Evolutionary conservation across 2,797 vertebrate genomes (phyloP).

Genomic region (Helicolenus hilgendorfi): DNA sequence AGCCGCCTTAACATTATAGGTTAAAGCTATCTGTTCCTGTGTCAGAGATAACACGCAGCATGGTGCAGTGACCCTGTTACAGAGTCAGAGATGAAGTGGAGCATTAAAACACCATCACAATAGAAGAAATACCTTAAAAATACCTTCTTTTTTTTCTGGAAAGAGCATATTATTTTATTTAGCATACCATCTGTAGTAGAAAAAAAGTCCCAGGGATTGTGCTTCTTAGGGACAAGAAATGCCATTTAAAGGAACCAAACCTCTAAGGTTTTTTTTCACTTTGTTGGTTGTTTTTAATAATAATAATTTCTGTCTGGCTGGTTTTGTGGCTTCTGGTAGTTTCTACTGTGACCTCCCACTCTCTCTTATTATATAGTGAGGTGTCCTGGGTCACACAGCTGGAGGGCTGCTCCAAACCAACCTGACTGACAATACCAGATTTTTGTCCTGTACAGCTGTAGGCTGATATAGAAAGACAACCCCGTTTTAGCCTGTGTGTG

Average conservation of each 20-base stretch:
- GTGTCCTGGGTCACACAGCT: neutral
- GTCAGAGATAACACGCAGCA: neutral
- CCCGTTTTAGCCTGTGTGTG: neutral
- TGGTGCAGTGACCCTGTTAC: neutral
- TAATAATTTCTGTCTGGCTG: neutral
- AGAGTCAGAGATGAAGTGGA: neutral
- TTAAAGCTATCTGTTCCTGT: neutral
- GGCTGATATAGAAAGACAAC: neutral
- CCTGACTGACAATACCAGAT: too few relatives aligned
- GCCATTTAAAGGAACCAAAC: neutral
- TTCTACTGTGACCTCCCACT: conserved; percentile 39
- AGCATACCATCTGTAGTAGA: neutral
- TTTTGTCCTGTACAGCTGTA: neutral
- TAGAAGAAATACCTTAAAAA: too few relatives aligned
- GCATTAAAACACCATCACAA: too few relatives aligned
- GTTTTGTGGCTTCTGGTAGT: conserved; percentile 6
- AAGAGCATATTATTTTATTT: neutral
- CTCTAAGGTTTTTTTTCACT: neutral
- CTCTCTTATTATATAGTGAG: neutral
- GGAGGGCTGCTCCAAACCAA: neutral
- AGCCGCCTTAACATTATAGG: neutral
- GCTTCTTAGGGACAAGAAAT: neutral
- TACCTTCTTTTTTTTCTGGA: too few relatives aligned
- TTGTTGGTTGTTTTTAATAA: neutral
- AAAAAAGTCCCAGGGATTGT: neutral